Evolutionary conservation across 2,113 vertebrate species (phyloP).

Genomic region (Pholis gunnellus): DNA sequence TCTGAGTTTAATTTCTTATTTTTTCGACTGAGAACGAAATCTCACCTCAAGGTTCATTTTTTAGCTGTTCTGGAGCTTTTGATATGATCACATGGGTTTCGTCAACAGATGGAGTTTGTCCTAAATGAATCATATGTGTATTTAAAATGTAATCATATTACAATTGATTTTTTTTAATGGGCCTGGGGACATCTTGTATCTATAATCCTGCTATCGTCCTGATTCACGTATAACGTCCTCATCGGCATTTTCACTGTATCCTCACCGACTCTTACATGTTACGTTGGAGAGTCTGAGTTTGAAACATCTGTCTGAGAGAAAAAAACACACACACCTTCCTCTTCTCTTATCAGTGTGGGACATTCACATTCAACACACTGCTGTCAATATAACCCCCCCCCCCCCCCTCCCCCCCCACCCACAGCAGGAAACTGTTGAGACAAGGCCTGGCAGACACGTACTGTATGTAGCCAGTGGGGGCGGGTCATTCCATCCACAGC

Average conservation of each 20-base stretch:
- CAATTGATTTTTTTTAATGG: neutral
- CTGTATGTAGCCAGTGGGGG: neutral
- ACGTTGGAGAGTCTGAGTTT: neutral
- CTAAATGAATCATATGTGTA: neutral
- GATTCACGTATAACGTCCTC: neutral
- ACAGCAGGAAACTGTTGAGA: neutral
- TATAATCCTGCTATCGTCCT: neutral
- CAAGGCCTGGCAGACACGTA: neutral
- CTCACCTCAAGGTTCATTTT: neutral
- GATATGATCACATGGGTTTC: neutral
- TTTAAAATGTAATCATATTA: neutral
- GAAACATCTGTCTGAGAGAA: constrained; percentile 4
- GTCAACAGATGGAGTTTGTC: neutral
- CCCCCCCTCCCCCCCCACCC: constrained; percentile 9
- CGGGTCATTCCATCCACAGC: neutral
- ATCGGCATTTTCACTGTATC: too few relatives aligned
- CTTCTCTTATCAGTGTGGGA: constrained; percentile 56
- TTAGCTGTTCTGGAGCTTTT: neutral
- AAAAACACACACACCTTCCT: neutral
- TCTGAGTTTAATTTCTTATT: neutral
- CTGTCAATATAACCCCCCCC: neutral
- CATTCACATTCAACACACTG: constrained; percentile 48
- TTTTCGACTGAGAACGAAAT: neutral
- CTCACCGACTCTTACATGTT: too few relatives aligned
- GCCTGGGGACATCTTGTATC: neutral